A percentile compares a stretch with the other conserved stretches of the same genome.
phyloP scores from a whole-genome alignment of 1,140 invertebrate species.

The Geopemphigus sp. region DNA sequence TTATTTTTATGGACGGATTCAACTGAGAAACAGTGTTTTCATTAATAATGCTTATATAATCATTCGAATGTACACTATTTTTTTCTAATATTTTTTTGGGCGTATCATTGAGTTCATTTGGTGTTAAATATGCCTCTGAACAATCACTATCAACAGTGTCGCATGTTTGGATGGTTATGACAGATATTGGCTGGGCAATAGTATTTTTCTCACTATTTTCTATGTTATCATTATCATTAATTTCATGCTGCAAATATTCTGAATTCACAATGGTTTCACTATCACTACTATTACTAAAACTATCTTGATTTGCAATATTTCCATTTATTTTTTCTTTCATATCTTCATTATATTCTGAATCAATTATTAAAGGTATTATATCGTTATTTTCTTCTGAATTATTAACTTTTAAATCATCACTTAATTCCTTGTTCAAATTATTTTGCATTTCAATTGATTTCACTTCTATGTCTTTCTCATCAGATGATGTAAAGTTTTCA shows the following conservation, averaged over 20 bases:
- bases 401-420: neutral
- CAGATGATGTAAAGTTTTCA: neutral
- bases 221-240: neutral
- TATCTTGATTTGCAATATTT: conserved; percentile 40
- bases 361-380: neutral
- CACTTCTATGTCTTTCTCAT: neutral
- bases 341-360: conserved; percentile 33
- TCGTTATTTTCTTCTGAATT: neutral
- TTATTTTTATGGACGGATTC: conserved; percentile 22
- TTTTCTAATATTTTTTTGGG: conserved; percentile 53
- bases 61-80: conserved; percentile 4
- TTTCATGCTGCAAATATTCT: neutral
- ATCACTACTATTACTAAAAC: conserved; percentile 46
- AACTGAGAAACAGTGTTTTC: conserved; percentile 13
- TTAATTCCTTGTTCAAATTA: neutral
- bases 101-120: conserved; percentile 59
- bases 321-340: conserved; percentile 40
- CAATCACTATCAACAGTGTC: conserved; percentile 59
- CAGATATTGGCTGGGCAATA: conserved; percentile 35
- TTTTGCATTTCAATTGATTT: conserved; percentile 10
- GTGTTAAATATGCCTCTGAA: conserved; percentile 63
- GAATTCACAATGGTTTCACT: conserved; percentile 38
- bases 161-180: conserved; percentile 25
- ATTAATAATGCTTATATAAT: conserved; percentile 26
- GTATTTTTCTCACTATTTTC: neutral